These are phyloP conservation scores for Leucopternis melanops DNA, from an alignment of 2,113 vertebrate genomes.

Conservation along the genomic window DNA sequence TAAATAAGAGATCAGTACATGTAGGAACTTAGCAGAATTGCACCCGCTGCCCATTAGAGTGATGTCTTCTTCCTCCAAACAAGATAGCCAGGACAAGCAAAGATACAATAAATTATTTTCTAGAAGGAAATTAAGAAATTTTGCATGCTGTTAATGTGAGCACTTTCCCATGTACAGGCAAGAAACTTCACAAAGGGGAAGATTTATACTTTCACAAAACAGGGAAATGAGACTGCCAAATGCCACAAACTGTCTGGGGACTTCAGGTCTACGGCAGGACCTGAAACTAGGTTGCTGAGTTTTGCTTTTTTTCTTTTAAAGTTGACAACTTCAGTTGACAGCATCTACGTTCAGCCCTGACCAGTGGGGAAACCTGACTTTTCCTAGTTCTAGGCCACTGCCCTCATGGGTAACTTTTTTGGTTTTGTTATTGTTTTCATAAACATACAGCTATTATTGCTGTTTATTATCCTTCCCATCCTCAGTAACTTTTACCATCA, in stretches of 20 bases:
- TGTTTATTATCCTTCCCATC: not conserved
- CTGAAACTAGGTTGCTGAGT: not conserved
- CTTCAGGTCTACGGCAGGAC: not conserved
- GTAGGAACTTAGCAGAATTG: not conserved
- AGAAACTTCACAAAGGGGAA: not conserved
- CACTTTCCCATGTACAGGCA: not conserved
- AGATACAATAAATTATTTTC: not conserved
- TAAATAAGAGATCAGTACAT: not conserved
- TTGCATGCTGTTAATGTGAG: not conserved
- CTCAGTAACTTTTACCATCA: not conserved
- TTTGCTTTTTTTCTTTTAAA: not conserved
- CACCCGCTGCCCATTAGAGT: fast-evolving
- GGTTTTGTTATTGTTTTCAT: not conserved
- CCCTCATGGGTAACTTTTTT: not conserved
- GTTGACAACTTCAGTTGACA: not conserved
- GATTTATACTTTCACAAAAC: not conserved
- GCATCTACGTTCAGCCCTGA: not conserved
- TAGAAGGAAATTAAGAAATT: not conserved
- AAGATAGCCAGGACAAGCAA: not conserved
- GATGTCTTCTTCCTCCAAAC: not conserved
- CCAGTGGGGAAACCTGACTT: not conserved
- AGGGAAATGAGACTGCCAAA: not conserved
- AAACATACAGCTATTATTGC: not conserved
- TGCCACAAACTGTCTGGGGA: not conserved
- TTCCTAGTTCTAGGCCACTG: not conserved